Conservation (phyloP, 30 jellyfish, hydroid and myxozoan species). For the Morbakka virulenta region DNA sequence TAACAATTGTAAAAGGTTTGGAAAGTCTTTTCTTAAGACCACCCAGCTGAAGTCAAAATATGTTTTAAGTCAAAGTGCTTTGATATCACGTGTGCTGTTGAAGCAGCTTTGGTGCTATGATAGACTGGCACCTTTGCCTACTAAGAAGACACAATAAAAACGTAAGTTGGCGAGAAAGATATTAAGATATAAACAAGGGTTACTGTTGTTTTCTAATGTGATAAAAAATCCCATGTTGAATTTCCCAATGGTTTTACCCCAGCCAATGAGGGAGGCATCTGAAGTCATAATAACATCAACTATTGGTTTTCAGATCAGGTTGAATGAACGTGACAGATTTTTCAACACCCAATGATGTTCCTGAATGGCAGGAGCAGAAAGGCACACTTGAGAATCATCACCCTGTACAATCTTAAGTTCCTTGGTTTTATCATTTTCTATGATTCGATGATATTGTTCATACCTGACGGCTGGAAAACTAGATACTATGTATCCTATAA, state of each 20-base stretch:
- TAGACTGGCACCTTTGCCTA: too few species aligned
- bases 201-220: too few species aligned
- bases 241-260: constrained; percentile 55
- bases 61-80: too few species aligned
- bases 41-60: too few species aligned
- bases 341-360: constrained; percentile 39
- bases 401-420: constrained; percentile 21
- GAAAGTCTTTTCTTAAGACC: too few species aligned
- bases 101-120: too few species aligned
- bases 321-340: neutral
- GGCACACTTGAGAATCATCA: constrained; percentile 10
- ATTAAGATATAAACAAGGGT: too few species aligned
- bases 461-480: constrained; percentile 36
- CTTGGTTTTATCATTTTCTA: constrained; percentile 20
- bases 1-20: too few species aligned
- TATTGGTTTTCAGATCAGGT: neutral
- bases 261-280: constrained; percentile 58
- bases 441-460: constrained; percentile 21
- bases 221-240: too few species aligned
- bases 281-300: constrained; percentile 22
- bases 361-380: constrained; percentile 4
- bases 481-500: constrained; percentile 12
- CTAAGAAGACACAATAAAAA: too few species aligned
- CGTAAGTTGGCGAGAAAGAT: too few species aligned
- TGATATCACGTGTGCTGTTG: too few species aligned